Evolutionary conservation across 2,888 invertebrate genomes (phyloP).

Genomic region (Mesorhabditis spiculigera): DNA sequence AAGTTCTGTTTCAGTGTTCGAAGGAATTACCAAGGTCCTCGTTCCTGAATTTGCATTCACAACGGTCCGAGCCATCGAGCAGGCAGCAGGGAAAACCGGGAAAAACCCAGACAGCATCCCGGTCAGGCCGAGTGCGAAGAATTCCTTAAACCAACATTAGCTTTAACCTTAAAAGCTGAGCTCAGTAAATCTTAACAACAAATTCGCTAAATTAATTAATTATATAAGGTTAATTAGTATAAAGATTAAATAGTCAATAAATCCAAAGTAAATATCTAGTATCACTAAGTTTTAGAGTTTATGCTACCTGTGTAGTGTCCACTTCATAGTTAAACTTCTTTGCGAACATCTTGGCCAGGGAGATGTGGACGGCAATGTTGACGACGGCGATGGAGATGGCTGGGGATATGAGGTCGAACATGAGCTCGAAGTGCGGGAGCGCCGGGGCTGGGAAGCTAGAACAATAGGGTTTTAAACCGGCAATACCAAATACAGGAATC

Average conservation of each 20-base stretch:
- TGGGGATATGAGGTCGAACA: slow-evolving; percentile 52
- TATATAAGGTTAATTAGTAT: no score
- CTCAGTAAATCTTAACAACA: no score
- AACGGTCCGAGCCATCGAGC: slow-evolving; percentile 64
- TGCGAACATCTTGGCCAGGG: slow-evolving; percentile 63
- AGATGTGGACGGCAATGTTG: slow-evolving; percentile 62
- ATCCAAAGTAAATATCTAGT: no score
- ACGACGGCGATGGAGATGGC: slow-evolving; percentile 62
- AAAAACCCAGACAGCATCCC: slow-evolving; percentile 70
- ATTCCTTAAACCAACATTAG: no score
- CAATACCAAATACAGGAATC: no score
- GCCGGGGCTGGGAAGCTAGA: slow-evolving; percentile 39
- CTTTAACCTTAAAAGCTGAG: no score
- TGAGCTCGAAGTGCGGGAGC: slow-evolving; percentile 40
- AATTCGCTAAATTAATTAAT: no score
- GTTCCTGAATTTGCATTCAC: slow-evolving; percentile 84
- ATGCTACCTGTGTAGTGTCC: slow-evolving; percentile 61
- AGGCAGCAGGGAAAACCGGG: slow-evolving; percentile 62
- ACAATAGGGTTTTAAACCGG: no score
- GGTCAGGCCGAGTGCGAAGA: slow-evolving; percentile 61
- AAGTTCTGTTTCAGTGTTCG: neutral
- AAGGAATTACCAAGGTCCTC: slow-evolving; percentile 70
- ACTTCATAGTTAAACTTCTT: slow-evolving; percentile 62
- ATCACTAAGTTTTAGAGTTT: no score
- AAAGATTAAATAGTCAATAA: no score